These are phyloP conservation scores for Papilio gigon DNA, from an alignment of 2,888 invertebrate species.

Conservation along the genomic window DNA sequence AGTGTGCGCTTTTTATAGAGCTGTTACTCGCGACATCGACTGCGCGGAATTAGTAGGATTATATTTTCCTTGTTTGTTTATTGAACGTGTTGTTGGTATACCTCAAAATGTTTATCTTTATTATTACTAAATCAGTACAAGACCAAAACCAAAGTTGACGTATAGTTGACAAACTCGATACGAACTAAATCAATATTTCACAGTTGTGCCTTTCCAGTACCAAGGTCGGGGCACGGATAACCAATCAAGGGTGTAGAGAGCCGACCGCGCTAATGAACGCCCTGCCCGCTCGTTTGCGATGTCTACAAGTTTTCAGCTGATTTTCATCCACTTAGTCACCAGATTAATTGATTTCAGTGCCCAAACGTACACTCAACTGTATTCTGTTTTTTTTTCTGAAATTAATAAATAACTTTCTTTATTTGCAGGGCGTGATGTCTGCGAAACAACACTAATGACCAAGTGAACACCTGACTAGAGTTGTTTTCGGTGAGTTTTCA, in stretches of 20 bases:
- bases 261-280: conserved; percentile 34
- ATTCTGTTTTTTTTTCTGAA: neutral
- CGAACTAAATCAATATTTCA: conserved; percentile 35
- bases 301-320: neutral
- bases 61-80: no score
- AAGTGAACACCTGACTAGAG: neutral
- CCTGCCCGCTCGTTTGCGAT: conserved; percentile 21
- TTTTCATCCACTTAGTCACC: neutral
- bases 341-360: neutral
- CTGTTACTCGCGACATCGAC: no score
- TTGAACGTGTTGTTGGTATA: neutral
- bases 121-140: conserved; percentile 19
- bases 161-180: conserved; percentile 29
- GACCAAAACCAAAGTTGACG: neutral
- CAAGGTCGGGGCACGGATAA: conserved; percentile 53
- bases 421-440: conserved; percentile 12
- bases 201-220: conserved; percentile 46
- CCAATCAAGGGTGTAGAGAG: conserved; percentile 53
- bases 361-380: no score
- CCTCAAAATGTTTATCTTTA: neutral
- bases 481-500: conserved; percentile 11
- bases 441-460: conserved; percentile 2
- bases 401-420: neutral
- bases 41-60: no score
- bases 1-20: no score